Conservation (phyloP, 37 sponge, comb jelly and placozoan genomes). For the Bolinopsis microptera region DNA sequence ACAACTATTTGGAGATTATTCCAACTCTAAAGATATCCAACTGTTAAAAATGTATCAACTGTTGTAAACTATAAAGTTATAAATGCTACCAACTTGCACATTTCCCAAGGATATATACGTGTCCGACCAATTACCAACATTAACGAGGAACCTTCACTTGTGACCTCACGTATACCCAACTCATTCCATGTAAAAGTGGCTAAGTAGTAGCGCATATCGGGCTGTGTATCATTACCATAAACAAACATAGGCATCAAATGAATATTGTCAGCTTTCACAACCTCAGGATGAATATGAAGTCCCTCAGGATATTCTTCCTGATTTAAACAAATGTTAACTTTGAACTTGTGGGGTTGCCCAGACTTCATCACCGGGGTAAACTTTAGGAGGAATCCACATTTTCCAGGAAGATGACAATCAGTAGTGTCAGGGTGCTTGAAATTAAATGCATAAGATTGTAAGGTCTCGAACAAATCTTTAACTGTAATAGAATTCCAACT, state of each 20-base stretch:
- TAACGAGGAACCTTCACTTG: background rate
- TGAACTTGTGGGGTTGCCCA: background rate
- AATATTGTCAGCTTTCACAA: background rate
- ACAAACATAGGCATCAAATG: background rate
- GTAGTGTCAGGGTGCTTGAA: background rate
- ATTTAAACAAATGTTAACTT: background rate
- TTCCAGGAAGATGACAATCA: background rate
- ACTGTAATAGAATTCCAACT: background rate
- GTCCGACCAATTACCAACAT: background rate
- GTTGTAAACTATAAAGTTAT: too few relatives aligned
- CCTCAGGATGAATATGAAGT: background rate
- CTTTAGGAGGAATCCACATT: slow-evolving; percentile 3
- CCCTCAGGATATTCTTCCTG: background rate
- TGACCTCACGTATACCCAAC: background rate
- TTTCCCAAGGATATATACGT: too few relatives aligned
- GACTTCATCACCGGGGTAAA: background rate
- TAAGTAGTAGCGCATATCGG: too few relatives aligned
- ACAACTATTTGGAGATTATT: too few relatives aligned
- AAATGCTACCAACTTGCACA: too few relatives aligned
- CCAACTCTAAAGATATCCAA: too few relatives aligned
- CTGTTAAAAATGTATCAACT: too few relatives aligned
- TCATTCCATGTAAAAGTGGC: background rate
- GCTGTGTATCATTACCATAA: too few relatives aligned
- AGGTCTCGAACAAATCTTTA: background rate
- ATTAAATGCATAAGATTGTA: background rate